Conservation (phyloP, 2,888 invertebrate species). For the Drosophila sordidula region DNA sequence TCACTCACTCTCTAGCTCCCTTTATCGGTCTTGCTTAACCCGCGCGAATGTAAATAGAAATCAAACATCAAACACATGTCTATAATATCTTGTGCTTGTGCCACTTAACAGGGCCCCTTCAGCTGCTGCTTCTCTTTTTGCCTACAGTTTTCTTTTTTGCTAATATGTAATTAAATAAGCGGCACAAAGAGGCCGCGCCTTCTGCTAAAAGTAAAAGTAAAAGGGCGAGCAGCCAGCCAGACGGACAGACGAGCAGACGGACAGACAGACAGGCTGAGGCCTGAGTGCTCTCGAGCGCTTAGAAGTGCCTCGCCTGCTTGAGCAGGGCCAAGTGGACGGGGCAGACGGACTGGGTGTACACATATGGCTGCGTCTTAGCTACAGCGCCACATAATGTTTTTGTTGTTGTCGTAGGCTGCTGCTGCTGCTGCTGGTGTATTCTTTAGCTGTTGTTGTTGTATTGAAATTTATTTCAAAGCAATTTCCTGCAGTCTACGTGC, state of each 20-base stretch:
- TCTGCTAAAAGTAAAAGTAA: slow-evolving; percentile 51
- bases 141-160: slow-evolving; percentile 48
- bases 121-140: slow-evolving; percentile 1
- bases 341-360: slow-evolving; percentile 28
- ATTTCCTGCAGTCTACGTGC: slow-evolving; percentile 78
- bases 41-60: slow-evolving; percentile 50
- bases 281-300: slow-evolving; percentile 68
- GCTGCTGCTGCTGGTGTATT: slow-evolving; percentile 5
- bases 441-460: slow-evolving; percentile 64
- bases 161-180: slow-evolving; percentile 79
- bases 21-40: neutral
- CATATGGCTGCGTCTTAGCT: slow-evolving; percentile 38
- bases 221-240: slow-evolving; percentile 10
- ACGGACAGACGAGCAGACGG: neutral
- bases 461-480: slow-evolving; percentile 80
- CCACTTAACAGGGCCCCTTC: slow-evolving; percentile 44
- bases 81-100: slow-evolving; percentile 34
- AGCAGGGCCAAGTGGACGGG: slow-evolving; percentile 35
- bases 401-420: slow-evolving; percentile 42
- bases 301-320: slow-evolving; percentile 67
- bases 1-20: neutral
- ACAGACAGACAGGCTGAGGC: slow-evolving; percentile 16
- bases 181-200: slow-evolving; percentile 66
- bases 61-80: slow-evolving; percentile 62
- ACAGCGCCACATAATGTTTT: slow-evolving; percentile 54